Conservation (phyloP, 2,888 invertebrate genomes). For the Iphiclides podalirius region DNA sequence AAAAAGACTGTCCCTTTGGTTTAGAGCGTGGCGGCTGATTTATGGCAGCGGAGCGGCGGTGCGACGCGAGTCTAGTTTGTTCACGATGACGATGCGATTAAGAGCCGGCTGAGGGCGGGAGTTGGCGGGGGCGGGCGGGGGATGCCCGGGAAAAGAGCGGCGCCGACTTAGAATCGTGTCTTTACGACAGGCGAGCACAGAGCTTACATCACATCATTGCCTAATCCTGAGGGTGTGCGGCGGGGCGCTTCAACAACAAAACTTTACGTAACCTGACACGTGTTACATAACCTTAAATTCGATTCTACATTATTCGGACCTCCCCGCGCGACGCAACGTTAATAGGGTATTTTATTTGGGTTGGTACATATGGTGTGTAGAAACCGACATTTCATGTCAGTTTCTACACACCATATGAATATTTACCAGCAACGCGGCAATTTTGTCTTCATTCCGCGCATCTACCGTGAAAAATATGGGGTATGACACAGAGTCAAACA, state of each 20-base stretch:
- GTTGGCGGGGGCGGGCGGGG: constrained; percentile 31
- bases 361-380: too few relatives aligned
- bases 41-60: too few relatives aligned
- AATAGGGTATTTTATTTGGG: too few relatives aligned
- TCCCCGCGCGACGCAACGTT: too few relatives aligned
- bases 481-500: constrained; percentile 43
- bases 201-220: constrained; percentile 45
- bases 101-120: constrained; percentile 38
- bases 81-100: constrained; percentile 71
- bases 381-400: too few relatives aligned
- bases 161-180: constrained; percentile 39
- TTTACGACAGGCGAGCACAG: constrained; percentile 44
- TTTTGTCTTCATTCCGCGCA: constrained; percentile 11
- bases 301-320: too few relatives aligned
- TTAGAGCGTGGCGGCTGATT: too few relatives aligned
- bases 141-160: constrained; percentile 32
- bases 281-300: too few relatives aligned
- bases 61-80: constrained; percentile 62
- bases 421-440: constrained; percentile 7
- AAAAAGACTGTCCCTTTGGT: too few relatives aligned
- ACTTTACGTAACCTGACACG: constrained; percentile 40
- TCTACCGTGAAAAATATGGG: constrained; percentile 34
- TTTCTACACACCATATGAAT: too few relatives aligned
- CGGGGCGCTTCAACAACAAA: constrained; percentile 42
- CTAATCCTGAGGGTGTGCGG: constrained; percentile 31